Evolutionary conservation across 2,113 vertebrate species (phyloP).

Genomic region (Oophaga pumilio): DNA sequence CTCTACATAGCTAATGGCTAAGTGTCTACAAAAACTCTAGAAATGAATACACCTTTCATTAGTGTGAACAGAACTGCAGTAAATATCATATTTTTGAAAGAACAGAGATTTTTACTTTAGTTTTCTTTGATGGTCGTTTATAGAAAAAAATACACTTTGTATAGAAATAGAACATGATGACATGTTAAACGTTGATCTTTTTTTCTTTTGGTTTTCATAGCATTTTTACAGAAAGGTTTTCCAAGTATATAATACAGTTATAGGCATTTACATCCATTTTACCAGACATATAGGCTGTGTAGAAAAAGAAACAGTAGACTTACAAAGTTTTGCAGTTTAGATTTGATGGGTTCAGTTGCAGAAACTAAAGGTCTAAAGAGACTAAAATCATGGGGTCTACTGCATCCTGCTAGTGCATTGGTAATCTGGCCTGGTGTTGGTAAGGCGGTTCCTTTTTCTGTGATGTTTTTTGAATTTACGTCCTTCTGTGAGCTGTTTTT

Average conservation of each 20-base stretch:
- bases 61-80: conserved; percentile 16
- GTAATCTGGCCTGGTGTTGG: no score
- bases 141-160: conserved; percentile 56
- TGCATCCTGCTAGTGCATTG: no score
- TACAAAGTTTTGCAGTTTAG: background rate
- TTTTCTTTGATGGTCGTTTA: background rate
- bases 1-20: background rate
- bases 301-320: background rate
- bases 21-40: background rate
- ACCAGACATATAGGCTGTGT: background rate
- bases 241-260: background rate
- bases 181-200: conserved; percentile 13
- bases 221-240: conserved; percentile 36
- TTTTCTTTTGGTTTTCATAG: conserved; percentile 42
- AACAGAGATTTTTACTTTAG: background rate
- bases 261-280: background rate
- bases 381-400: no score
- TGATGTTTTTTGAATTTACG: no score
- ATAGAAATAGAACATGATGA: conserved; percentile 52
- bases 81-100: background rate
- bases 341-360: background rate
- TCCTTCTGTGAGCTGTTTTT: no score
- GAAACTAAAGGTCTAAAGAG: background rate
- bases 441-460: no score
- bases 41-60: background rate